A percentile compares a stretch with the other conserved stretches of the same genome.
These are phyloP conservation scores for Epinotia ramella DNA, from an alignment of 2,888 invertebrate species.

Conservation along the genomic window DNA sequence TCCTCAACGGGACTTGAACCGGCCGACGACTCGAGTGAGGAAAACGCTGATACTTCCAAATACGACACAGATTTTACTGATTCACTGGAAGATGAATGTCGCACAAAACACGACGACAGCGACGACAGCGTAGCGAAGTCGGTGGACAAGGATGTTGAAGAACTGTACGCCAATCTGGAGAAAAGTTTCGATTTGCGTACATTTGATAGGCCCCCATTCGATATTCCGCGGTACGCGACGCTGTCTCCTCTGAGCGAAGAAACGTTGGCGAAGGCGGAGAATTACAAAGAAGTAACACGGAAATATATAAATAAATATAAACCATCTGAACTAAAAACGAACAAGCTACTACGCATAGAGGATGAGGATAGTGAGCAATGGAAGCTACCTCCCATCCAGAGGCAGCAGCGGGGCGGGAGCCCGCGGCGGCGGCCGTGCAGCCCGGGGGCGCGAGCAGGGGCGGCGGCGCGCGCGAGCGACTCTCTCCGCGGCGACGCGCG, in stretches of 20 bases:
- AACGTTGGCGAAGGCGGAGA: conserved; percentile 63
- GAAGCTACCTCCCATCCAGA: conserved; percentile 10
- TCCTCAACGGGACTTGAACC: not conserved
- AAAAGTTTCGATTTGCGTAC: conserved; percentile 58
- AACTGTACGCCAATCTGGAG: conserved; percentile 67
- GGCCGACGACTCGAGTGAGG: conserved; percentile 20
- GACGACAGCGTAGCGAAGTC: conserved; percentile 64
- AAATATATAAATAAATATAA: not conserved
- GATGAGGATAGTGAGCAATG: conserved; percentile 7
- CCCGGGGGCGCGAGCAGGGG: not conserved
- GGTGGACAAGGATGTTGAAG: conserved; percentile 68
- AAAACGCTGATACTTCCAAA: conserved; percentile 46
- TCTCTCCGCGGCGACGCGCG: not conserved
- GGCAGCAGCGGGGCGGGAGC: not conserved
- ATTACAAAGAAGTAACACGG: conserved; percentile 35
- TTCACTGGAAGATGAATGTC: conserved; percentile 60
- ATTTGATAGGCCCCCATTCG: conserved; percentile 53
- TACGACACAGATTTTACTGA: conserved; percentile 68
- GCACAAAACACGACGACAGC: conserved; percentile 50
- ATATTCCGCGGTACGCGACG: conserved; percentile 55
- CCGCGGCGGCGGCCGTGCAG: conserved; percentile 7
- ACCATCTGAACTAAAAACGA: not conserved
- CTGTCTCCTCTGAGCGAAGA: conserved; percentile 78
- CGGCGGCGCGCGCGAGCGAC: not conserved
- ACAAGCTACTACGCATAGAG: not conserved